Evolutionary conservation across 2,797 vertebrate species (phyloP).

Genomic region (Sebastes ruberrimus): DNA sequence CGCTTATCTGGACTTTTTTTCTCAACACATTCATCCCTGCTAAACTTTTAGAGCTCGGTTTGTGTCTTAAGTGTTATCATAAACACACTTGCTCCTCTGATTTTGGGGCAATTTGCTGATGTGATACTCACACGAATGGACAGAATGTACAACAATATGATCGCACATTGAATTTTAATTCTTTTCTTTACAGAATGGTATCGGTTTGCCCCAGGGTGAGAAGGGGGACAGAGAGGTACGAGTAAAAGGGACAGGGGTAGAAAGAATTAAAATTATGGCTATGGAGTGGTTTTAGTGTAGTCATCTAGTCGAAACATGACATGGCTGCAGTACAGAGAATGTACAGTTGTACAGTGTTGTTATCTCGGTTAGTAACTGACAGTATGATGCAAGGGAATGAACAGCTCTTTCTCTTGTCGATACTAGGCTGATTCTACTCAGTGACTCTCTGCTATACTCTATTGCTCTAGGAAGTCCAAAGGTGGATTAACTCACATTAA

Average conservation of each 20-base stretch:
- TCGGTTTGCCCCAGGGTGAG: constrained; percentile 27
- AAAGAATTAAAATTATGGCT: constrained; percentile 73
- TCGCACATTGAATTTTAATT: constrained; percentile 69
- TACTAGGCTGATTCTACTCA: neutral
- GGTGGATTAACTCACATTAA: neutral
- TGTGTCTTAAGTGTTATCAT: neutral
- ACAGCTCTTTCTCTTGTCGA: constrained; percentile 64
- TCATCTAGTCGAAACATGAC: constrained; percentile 63
- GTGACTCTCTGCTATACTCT: neutral
- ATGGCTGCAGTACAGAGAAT: constrained; percentile 51
- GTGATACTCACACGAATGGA: constrained; percentile 64
- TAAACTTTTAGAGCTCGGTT: neutral
- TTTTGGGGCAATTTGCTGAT: constrained; percentile 41
- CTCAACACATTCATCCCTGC: neutral
- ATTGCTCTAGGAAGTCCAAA: neutral
- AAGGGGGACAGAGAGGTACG: constrained; percentile 50
- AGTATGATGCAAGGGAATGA: constrained; percentile 78
- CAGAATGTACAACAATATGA: constrained; percentile 73
- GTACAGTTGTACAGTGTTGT: constrained; percentile 40
- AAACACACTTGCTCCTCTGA: constrained; percentile 25
- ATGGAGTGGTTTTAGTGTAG: constrained; percentile 66
- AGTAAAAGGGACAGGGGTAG: constrained; percentile 51
- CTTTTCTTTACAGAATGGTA: constrained; percentile 58
- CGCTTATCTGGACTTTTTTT: constrained; percentile 18
- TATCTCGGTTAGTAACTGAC: constrained; percentile 70